These are phyloP conservation scores for Burhinus bistriatus DNA, from an alignment of 2,113 vertebrate species.

Conservation along the genomic window DNA sequence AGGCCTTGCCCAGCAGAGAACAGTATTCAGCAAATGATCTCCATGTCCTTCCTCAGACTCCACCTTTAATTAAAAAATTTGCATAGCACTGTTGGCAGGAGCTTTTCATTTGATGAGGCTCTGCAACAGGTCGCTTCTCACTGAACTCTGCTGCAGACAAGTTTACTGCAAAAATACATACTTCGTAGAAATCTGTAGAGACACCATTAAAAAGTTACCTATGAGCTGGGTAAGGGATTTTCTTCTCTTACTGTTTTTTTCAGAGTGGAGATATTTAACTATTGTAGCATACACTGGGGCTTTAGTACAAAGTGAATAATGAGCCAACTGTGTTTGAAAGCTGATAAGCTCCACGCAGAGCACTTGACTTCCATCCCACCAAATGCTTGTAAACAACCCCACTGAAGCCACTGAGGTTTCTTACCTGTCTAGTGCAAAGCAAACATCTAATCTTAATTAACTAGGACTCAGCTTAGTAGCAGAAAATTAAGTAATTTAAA, in stretches of 20 bases:
- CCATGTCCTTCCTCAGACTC: not conserved
- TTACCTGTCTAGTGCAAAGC: not conserved
- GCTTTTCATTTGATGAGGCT: not conserved
- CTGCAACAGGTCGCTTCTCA: not conserved
- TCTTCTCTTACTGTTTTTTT: not conserved
- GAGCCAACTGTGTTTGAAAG: not conserved
- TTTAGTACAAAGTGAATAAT: not conserved
- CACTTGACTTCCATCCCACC: not conserved
- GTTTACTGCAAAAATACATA: not conserved
- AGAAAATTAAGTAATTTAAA: not conserved
- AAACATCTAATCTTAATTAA: not conserved
- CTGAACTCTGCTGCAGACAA: not conserved
- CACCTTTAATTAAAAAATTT: not conserved
- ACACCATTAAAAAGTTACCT: not conserved
- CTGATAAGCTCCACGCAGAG: not conserved
- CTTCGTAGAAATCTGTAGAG: not conserved
- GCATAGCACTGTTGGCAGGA: not conserved
- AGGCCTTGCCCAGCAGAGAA: not conserved
- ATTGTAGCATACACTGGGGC: not conserved
- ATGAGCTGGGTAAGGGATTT: not conserved
- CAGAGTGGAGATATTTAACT: not conserved
- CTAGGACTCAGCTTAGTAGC: not conserved
- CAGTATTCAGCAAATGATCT: not conserved
- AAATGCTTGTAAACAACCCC: not conserved
- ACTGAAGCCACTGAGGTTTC: not conserved